Evolutionary conservation across 2,797 vertebrate genomes (phyloP), one percentile per base, ranked within the genome.

Genomic region (Mormyrus proboscirostris): DNA sequence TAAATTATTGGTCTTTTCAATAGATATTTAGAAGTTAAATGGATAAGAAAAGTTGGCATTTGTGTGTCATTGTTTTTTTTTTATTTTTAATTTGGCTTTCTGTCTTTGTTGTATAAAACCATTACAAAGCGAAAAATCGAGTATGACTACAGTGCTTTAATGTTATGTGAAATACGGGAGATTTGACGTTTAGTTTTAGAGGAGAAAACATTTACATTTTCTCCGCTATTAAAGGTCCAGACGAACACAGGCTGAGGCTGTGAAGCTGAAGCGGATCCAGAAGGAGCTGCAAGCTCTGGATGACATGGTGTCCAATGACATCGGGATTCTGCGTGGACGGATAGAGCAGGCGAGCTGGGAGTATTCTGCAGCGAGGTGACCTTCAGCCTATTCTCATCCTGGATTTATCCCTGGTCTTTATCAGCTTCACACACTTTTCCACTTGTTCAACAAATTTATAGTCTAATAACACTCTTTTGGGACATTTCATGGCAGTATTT

Each of bases 321-420:
- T 99, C 12, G 95, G 97, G 76, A 98, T 99, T 93, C 95, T 99
- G 91, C 94, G 98, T 91, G 96, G 96, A 76, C 95, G 94, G 89
- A 99, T 99, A 0, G 98, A 99, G 88, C 95, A 99, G 90, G 97
- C 98, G 91, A 98, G 98, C 94, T 93, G 98, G 93, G 98, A 98
- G 44, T 99, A 98, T 92, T 97, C 95, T 0, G 88, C 93, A 1
- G 98, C 98, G 90, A 96, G 96, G 98, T 99, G 16, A 22, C 47
- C 10, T 14, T 25, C 2, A 6, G 8, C 25, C 0, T 38, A 88
- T 89, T 92, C 94, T 94, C 94, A 41, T 76, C 69, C 69, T 29
- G 1, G 9, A 38, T 88, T 38, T 44, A 4, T 25, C 50, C 19
- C 41, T 55, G 38, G 16, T 79, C 3, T 51, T 4, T 76, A 38